A percentile compares a stretch with the other conserved stretches of the same genome.
Conservation (phyloP, 2,888 invertebrate genomes). For the Agrochola lychnidis region DNA sequence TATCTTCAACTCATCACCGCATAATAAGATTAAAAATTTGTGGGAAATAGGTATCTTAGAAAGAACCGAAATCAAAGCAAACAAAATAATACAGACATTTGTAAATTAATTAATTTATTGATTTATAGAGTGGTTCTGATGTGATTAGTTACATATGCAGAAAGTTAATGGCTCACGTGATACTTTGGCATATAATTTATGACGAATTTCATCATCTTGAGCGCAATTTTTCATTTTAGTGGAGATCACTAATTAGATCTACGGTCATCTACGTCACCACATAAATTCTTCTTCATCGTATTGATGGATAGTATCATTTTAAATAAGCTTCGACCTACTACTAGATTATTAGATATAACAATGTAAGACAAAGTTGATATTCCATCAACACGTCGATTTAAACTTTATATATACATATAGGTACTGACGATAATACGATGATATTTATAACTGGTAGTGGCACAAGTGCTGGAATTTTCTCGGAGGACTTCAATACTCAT, state of each 20-base stretch:
- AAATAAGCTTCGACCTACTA: background rate
- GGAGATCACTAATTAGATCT: background rate
- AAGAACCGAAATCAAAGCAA: background rate
- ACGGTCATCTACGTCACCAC: no score
- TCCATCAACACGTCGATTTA: no score
- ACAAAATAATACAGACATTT: conserved; percentile 1
- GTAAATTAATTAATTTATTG: background rate
- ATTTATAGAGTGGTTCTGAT: background rate
- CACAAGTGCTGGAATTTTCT: background rate
- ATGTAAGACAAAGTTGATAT: conserved; percentile 1
- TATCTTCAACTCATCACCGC: background rate
- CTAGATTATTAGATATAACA: background rate
- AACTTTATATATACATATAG: no score
- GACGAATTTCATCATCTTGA: background rate
- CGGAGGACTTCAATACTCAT: background rate
- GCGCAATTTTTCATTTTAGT: background rate
- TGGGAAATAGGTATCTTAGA: background rate
- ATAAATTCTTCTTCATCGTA: no score
- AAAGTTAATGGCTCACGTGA: background rate
- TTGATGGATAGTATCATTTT: background rate
- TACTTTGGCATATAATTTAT: conserved; percentile 2
- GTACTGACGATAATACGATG: background rate
- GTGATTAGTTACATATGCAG: background rate
- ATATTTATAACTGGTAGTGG: background rate
- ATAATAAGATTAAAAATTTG: background rate